Conservation (phyloP, 2,797 vertebrate genomes). For the Percopsis omiscomaycus region DNA sequence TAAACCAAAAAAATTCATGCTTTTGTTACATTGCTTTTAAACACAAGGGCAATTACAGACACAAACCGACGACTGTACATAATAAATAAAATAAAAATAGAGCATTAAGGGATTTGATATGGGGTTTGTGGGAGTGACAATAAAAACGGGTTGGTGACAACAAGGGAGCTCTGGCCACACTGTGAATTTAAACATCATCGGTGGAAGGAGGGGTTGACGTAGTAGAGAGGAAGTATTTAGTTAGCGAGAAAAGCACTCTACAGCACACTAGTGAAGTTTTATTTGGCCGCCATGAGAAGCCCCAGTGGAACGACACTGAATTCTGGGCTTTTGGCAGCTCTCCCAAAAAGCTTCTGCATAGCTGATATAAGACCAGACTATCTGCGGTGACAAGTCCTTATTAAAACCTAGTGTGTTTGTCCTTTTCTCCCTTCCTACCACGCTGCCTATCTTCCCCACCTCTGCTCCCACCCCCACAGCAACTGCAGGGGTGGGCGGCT, state of each 20-base stretch:
- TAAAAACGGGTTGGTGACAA: constrained; percentile 9
- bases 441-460: background rate
- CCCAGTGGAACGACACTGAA: constrained; percentile 31
- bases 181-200: no score
- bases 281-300: constrained; percentile 16
- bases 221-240: background rate
- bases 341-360: constrained; percentile 25
- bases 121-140: constrained; percentile 21
- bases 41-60: no score
- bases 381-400: constrained; percentile 49
- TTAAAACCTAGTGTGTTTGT: constrained; percentile 44
- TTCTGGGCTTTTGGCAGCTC: constrained; percentile 37
- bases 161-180: background rate
- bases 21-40: no score
- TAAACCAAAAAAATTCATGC: no score
- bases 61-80: no score
- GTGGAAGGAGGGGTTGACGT: background rate
- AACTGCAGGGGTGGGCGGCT: constrained; percentile 4
- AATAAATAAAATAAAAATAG: no score
- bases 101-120: no score
- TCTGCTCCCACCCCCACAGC: constrained; percentile 28
- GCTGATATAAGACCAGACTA: constrained; percentile 39
- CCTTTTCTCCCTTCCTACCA: constrained; percentile 34
- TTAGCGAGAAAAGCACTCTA: background rate
- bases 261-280: background rate